Evolutionary conservation across 1,140 invertebrate species (phyloP).

Genomic region (Ephestia elutella): DNA sequence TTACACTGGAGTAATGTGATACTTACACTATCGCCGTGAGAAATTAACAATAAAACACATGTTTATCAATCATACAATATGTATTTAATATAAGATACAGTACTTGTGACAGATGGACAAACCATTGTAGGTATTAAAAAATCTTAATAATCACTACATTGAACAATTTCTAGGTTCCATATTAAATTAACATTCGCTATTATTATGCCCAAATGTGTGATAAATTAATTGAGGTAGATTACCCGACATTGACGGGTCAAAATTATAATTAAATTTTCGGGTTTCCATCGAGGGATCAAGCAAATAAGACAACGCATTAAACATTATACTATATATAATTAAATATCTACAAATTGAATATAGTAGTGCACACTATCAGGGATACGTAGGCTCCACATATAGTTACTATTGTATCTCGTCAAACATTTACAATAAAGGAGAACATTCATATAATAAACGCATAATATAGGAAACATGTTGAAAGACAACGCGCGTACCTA

Average conservation of each 20-base stretch:
- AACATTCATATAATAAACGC: conserved; percentile 71
- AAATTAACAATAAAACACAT: conserved; percentile 48
- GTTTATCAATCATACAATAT: conserved; percentile 72
- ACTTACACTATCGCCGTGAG: neutral
- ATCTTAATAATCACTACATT: conserved; percentile 59
- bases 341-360: conserved; percentile 73
- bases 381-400: conserved; percentile 43
- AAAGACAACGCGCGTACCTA: conserved; percentile 55
- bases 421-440: conserved; percentile 73
- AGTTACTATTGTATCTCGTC: conserved; percentile 47
- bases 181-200: conserved; percentile 61
- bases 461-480: conserved; percentile 69
- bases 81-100: conserved; percentile 74
- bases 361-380: conserved; percentile 65
- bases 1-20: neutral
- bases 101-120: conserved; percentile 72
- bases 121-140: conserved; percentile 56
- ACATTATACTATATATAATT: conserved; percentile 74
- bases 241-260: conserved; percentile 49
- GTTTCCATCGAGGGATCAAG: conserved; percentile 51
- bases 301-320: conserved; percentile 67
- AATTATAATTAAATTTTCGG: conserved; percentile 64
- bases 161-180: conserved; percentile 55
- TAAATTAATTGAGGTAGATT: conserved; percentile 73
- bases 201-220: conserved; percentile 71